These are phyloP conservation scores for Acanthochromis polyacanthus DNA, from an alignment of 2,113 vertebrate genomes.

Conservation along the genomic window DNA sequence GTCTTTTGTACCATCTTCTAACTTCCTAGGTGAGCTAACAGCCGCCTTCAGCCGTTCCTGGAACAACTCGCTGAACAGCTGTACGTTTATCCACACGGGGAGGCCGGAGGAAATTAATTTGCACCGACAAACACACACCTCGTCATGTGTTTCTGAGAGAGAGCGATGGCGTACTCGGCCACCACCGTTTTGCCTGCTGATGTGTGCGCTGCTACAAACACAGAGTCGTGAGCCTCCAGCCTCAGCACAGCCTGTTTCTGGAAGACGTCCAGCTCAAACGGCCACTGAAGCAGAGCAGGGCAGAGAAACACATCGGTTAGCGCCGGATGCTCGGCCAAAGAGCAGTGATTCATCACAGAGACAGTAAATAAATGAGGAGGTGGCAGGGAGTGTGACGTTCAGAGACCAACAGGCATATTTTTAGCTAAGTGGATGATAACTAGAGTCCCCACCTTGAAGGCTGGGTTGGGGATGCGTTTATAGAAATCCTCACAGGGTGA, in stretches of 20 bases:
- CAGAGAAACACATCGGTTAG: constrained; percentile 2
- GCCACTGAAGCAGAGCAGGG: constrained; percentile 83
- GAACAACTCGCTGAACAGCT: not conserved
- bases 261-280: constrained; percentile 92
- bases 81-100: not conserved
- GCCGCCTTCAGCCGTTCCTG: not conserved
- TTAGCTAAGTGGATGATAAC: not conserved
- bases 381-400: not conserved
- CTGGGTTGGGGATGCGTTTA: constrained; percentile 91
- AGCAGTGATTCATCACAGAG: constrained; percentile 19
- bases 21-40: not conserved
- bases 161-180: constrained; percentile 93
- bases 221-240: constrained; percentile 90
- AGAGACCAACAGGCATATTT: not conserved
- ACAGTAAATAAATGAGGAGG: not conserved
- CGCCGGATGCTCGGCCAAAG: not conserved
- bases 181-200: constrained; percentile 95
- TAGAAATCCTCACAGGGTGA: constrained; percentile 92
- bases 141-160: constrained; percentile 95
- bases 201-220: constrained; percentile 93
- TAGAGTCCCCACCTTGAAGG: constrained; percentile 80
- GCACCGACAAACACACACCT: constrained; percentile 78
- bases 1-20: not conserved
- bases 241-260: constrained; percentile 94
- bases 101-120: not conserved